Percentiles rank a stretch among this genome's conserved stretches.
These are phyloP conservation scores for Amphimallon solstitiale DNA, from an alignment of 2,888 invertebrate species.

Conservation along the genomic window DNA sequence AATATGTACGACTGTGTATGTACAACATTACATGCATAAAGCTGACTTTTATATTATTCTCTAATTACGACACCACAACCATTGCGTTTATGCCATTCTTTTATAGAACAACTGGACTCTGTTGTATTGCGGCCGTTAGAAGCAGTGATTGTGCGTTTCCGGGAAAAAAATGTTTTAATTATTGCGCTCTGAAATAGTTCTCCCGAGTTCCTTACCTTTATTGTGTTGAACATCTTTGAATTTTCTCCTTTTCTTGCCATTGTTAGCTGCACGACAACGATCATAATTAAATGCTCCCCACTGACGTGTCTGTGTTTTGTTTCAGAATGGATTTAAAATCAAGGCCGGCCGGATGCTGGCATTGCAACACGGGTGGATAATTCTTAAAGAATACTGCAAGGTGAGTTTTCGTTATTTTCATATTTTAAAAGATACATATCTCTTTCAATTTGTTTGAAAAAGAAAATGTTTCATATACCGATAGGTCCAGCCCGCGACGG, in stretches of 20 bases:
- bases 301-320: constrained; percentile 45
- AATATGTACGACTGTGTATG: neutral
- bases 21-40: neutral
- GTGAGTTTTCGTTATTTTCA: constrained; percentile 37
- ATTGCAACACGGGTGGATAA: constrained; percentile 58
- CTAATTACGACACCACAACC: neutral
- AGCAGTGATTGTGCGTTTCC: too few relatives aligned
- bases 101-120: too few relatives aligned
- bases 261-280: neutral
- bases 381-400: constrained; percentile 42
- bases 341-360: constrained; percentile 59
- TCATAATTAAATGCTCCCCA: neutral
- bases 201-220: neutral
- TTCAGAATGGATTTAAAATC: constrained; percentile 54
- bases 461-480: too few relatives aligned
- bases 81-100: too few relatives aligned
- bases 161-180: constrained; percentile 1
- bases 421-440: too few relatives aligned
- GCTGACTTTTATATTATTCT: neutral
- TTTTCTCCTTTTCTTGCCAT: neutral
- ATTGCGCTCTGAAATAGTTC: neutral
- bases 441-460: too few relatives aligned
- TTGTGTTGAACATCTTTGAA: neutral
- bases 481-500: too few relatives aligned
- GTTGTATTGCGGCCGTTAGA: too few relatives aligned